Base-by-base conservation (phyloP, 1,140 invertebrate genomes). In the Drosophila equinoxialis region DNA sequence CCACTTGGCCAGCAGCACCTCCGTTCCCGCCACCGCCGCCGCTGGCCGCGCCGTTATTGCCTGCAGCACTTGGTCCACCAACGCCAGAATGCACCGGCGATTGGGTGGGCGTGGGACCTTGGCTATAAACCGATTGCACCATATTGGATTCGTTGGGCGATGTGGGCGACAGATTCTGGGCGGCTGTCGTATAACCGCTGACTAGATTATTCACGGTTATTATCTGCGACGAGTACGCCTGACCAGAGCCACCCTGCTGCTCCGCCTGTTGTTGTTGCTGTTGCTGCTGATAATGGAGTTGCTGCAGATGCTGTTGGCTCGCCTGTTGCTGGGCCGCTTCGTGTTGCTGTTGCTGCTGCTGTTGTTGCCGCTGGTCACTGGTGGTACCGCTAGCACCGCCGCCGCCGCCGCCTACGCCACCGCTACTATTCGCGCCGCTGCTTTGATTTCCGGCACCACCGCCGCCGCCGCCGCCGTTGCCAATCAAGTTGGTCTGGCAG, bases 401-500 rank as follows among this genome's bases (percentile, higher is more conserved):
- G 30, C 55, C 63, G 48, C 48, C 73, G 62, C 67, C 67, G 58
- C 73, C 65, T 55, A 76, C 77, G 68, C 87, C 87, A 69, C 64
- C 74, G 54, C 76, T 76, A 54, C 68, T 85, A 81, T 72, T 79
- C 61, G 77, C 67, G 51, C 64, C 77, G 51, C 76, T 81, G 74
- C 93, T 92, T 75, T 84, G 87, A 92, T 93, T 80, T 90, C 92
- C 85, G 92, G 90, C 91, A 20, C 54, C 74, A 23, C 67, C 64
- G 3, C 61, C 69, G 26, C 93, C 69, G 26, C 93, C 92, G 76
- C 93, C 92, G 89, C 93, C 93, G 84, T 91, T 90, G 65, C 91
- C 91, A 77, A 92, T 84, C 74, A 91, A 82, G 93, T 94, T 94
- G 81, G 93, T 91, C 93, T 94, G 93, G 92, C 93, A 94, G 86